phyloP scores from a whole-genome alignment of 2,888 invertebrate genomes.

The Stenolophus ochropezus region DNA sequence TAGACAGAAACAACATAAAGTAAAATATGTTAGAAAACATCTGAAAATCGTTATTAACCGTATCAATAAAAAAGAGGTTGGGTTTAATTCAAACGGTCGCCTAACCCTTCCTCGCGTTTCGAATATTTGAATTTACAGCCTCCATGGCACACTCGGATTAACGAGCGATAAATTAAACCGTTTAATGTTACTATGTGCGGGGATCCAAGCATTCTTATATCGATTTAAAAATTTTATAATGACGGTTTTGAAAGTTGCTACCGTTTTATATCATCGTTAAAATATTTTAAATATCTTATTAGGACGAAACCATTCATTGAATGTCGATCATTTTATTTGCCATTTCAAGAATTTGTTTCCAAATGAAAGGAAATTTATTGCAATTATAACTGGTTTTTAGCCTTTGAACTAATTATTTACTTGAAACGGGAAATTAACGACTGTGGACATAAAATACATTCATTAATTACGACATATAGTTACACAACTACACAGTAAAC shows the following conservation, averaged over 20 bases:
- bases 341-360: slow-evolving; percentile 31
- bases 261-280: slow-evolving; percentile 52
- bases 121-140: slow-evolving; percentile 54
- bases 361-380: slow-evolving; percentile 18
- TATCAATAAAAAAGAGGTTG: slow-evolving; percentile 49
- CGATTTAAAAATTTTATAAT: slow-evolving; percentile 45
- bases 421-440: neutral
- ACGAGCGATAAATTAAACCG: slow-evolving; percentile 54
- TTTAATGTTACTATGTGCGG: slow-evolving; percentile 42
- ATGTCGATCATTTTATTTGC: slow-evolving; percentile 40
- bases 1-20: slow-evolving; percentile 36
- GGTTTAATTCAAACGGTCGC: slow-evolving; percentile 23
- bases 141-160: slow-evolving; percentile 45
- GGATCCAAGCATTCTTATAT: slow-evolving; percentile 41
- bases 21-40: slow-evolving; percentile 44
- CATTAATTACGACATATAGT: neutral
- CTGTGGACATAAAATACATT: neutral
- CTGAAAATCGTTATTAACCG: slow-evolving; percentile 44
- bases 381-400: neutral
- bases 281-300: slow-evolving; percentile 39
- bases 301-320: slow-evolving; percentile 1
- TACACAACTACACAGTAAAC: neutral
- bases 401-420: slow-evolving; percentile 1
- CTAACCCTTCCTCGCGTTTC: slow-evolving; percentile 38
- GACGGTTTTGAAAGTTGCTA: slow-evolving; percentile 36